phyloP scores from a whole-genome alignment of 2,888 invertebrate species.

The Polymixis flavicincta region DNA sequence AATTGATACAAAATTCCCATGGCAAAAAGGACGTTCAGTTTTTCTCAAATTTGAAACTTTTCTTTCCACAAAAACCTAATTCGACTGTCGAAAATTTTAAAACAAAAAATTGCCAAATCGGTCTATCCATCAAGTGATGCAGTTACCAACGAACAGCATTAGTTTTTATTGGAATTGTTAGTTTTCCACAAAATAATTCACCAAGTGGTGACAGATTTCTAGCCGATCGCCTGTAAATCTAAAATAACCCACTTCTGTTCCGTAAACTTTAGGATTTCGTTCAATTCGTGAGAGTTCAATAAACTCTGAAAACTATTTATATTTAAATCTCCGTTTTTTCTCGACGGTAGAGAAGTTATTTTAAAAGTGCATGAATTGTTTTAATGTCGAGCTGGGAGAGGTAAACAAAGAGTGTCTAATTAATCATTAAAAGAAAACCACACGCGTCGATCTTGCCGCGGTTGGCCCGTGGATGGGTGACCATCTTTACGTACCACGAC shows the following conservation, averaged over 20 bases:
- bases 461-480: no score
- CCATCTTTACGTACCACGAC: no score
- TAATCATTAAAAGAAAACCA: no score
- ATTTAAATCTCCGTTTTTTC: conserved; percentile 29
- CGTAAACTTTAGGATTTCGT: conserved; percentile 13
- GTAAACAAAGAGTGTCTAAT: conserved; percentile 8
- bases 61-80: not conserved
- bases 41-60: not conserved
- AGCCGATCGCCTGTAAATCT: not conserved
- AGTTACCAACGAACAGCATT: not conserved
- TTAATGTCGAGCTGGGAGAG: not conserved
- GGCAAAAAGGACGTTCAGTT: not conserved
- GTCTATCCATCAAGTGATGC: not conserved
- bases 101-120: not conserved
- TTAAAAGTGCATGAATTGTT: conserved; percentile 23
- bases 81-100: not conserved
- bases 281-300: conserved; percentile 43
- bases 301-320: conserved; percentile 45
- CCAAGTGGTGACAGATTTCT: conserved; percentile 2
- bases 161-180: not conserved
- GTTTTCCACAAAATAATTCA: not conserved
- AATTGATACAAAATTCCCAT: not conserved
- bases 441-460: no score
- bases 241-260: conserved; percentile 24
- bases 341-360: conserved; percentile 2